Evolutionary conservation across 2,113 vertebrate species (phyloP), one percentile per base, ranked within the genome.

Genomic region (Thinocorus orbignyianus): DNA sequence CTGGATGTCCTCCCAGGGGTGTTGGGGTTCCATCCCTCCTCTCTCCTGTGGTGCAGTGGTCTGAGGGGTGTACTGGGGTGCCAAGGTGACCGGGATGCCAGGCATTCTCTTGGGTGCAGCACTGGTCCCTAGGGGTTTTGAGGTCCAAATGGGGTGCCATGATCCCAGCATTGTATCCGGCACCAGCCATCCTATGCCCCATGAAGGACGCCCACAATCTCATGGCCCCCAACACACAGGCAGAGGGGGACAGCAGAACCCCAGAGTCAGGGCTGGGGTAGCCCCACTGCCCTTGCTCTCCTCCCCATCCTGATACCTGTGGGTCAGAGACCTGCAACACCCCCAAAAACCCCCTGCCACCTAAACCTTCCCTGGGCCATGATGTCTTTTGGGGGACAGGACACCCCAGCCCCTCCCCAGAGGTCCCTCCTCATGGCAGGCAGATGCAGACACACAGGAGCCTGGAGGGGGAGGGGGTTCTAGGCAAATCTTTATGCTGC

Each of bases 121-220:
- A 13, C 20, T 41, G 19, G 55, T 57, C 57, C 17, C 33, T 16
- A 58, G 13, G 13, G 20, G 22, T 58, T 20, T 9, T 35, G n/a
- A 22, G 8, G 6, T 24, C n/a, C 22, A n/a, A 22, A 24, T 10
- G n/a, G 22, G 22, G n/a, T 60, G n/a, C 55, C 12, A n/a, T 11
- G 3, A 22, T 22, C 19, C 30, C 54, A 57, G 31, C 30, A 18
- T 30, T 33, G 17, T 17, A 55, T 30, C 11, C 11, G 11, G 31
- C 19, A 13, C 31, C 98, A 8, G 98, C 98, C 4, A 99, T 99
- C 2, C 99, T 99, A 0, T 98, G 98, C 35, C 9, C 4, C 39
- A 99, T 98, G 17, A 99, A 10, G 30, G 9, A 28, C 10, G 7
- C 9, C 2, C 28, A 10, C 18, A 39, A 23, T 18, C 39, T 64